Evolutionary conservation across 2,113 vertebrate genomes (phyloP).

Genomic region (Dermatemys mawii): DNA sequence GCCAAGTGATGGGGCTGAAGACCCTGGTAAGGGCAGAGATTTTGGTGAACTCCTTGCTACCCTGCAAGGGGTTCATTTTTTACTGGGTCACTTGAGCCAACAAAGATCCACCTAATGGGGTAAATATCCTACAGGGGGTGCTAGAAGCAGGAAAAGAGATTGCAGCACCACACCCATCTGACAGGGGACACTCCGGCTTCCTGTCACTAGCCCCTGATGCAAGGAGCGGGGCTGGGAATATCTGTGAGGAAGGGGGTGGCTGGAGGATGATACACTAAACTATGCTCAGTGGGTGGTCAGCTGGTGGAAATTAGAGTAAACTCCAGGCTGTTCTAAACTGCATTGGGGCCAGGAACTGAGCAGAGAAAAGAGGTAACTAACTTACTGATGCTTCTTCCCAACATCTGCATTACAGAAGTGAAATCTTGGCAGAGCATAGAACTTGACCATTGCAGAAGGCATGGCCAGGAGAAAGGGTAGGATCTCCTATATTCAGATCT

Average conservation of each 20-base stretch:
- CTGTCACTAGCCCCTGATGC: neutral
- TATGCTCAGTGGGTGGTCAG: neutral
- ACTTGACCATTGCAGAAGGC: neutral
- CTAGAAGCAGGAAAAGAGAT: neutral
- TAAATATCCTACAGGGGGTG: neutral
- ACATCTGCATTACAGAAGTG: neutral
- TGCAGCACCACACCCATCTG: neutral
- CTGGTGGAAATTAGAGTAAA: neutral
- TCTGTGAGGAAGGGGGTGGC: neutral
- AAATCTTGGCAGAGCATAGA: neutral
- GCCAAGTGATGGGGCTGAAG: too few relatives aligned
- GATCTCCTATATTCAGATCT: too few relatives aligned
- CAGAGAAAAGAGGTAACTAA: neutral
- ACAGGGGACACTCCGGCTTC: neutral
- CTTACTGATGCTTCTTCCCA: neutral
- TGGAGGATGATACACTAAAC: neutral
- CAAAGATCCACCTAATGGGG: neutral
- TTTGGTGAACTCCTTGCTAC: neutral
- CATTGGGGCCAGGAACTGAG: neutral
- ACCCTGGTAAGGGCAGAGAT: neutral
- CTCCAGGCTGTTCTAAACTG: neutral
- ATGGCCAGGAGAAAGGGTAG: neutral
- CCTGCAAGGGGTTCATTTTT: neutral
- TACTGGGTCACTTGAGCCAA: neutral
- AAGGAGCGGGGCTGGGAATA: neutral